These are phyloP conservation scores for Sciurus vulgaris DNA, from an alignment of 2,797 vertebrate genomes.

Conservation along the genomic window DNA sequence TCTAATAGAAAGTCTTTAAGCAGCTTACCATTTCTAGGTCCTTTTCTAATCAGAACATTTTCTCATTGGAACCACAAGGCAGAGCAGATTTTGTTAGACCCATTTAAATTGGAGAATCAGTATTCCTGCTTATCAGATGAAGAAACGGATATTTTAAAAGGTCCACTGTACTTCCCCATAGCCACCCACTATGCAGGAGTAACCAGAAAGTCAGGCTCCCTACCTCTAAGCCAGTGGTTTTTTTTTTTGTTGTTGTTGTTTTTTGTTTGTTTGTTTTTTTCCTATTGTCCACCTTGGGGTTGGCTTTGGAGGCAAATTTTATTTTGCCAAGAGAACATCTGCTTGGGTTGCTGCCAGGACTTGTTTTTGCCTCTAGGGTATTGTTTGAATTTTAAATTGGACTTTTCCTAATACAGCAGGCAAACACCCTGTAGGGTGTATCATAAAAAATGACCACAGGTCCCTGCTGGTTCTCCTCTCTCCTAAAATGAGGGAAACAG, in stretches of 20 bases:
- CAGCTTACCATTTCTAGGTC: background rate
- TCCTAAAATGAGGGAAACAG: background rate
- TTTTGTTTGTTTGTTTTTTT: background rate
- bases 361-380: background rate
- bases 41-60: background rate
- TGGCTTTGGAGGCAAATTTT: background rate
- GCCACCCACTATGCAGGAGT: accelerated
- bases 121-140: background rate
- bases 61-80: background rate
- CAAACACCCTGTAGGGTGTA: background rate
- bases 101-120: background rate
- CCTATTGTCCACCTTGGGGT: too few species aligned
- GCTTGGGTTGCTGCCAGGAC: background rate
- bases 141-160: background rate
- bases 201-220: background rate
- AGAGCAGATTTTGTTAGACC: background rate
- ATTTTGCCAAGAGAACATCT: slow-evolving; percentile 8
- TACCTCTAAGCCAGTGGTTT: background rate
- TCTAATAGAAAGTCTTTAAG: background rate
- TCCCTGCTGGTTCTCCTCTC: background rate
- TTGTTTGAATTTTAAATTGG: background rate
- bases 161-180: background rate
- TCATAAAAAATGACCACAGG: background rate
- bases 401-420: background rate
- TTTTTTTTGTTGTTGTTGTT: too few species aligned